Percentiles rank a stretch among this genome's conserved stretches.
phyloP scores from a whole-genome alignment of 2,888 invertebrate genomes.

The Orthonevra nobilis region DNA sequence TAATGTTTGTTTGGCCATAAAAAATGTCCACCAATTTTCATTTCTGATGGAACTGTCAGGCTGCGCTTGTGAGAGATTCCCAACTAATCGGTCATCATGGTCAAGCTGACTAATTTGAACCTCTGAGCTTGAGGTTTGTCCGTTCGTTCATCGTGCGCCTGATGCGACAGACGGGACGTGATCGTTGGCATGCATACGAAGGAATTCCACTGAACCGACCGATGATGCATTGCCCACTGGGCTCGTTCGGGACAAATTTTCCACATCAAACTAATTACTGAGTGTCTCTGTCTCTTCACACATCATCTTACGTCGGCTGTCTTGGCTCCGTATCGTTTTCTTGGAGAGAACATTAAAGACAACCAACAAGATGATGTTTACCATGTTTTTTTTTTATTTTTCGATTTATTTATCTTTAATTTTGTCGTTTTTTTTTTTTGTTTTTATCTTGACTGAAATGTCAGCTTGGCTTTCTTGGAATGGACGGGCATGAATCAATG shows the following conservation, averaged over 20 bases:
- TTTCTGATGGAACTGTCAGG: constrained; percentile 67
- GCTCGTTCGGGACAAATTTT: constrained; percentile 61
- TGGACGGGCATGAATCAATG: constrained; percentile 61
- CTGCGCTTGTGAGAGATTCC: constrained; percentile 63
- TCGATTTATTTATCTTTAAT: no score
- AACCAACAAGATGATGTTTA: constrained; percentile 47
- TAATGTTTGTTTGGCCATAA: constrained; percentile 63
- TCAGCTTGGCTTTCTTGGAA: constrained; percentile 51
- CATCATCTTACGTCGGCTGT: constrained; percentile 4
- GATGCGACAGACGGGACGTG: no score
- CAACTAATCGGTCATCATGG: constrained; percentile 56
- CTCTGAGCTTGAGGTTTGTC: constrained; percentile 23
- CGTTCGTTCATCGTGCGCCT: constrained; percentile 13
- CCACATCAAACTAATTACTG: constrained; percentile 66
- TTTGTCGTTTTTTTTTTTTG: constrained; percentile 38
- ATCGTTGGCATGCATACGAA: constrained; percentile 44
- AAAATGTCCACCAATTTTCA: constrained; percentile 67
- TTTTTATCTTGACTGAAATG: constrained; percentile 8
- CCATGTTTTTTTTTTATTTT: constrained; percentile 16
- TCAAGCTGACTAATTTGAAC: constrained; percentile 56
- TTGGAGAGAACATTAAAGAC: constrained; percentile 3
- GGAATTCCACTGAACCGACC: constrained; percentile 53
- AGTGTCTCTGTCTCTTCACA: constrained; percentile 20
- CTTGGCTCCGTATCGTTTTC: constrained; percentile 41
- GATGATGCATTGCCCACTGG: constrained; percentile 59